These are phyloP conservation scores for Halesus radiatus DNA, from an alignment of 1,140 invertebrate species.

Conservation along the genomic window DNA sequence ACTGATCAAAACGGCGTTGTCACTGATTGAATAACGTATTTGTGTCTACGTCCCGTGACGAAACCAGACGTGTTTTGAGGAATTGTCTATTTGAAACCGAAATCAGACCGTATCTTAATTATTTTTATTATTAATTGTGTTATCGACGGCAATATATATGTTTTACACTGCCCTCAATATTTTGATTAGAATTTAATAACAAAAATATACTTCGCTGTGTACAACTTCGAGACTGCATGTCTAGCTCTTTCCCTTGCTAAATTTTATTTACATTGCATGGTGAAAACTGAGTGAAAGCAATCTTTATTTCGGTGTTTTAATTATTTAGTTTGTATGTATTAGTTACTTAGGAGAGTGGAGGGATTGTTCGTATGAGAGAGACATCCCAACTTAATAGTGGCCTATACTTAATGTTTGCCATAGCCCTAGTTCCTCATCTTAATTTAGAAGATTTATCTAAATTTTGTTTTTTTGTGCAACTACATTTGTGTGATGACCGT, in stretches of 20 bases:
- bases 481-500: neutral
- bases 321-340: neutral
- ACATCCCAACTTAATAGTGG: neutral
- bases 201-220: conserved; percentile 12
- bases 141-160: conserved; percentile 37
- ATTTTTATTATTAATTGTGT: neutral
- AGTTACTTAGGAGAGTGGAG: too few species aligned
- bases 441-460: conserved; percentile 3
- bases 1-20: neutral
- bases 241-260: conserved; percentile 35
- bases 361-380: too few species aligned
- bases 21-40: neutral
- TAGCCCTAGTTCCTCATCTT: conserved; percentile 21
- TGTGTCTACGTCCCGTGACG: neutral
- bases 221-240: conserved; percentile 28
- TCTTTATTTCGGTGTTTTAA: conserved; percentile 4
- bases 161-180: conserved; percentile 28
- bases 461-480: conserved; percentile 20
- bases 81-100: conserved; percentile 33
- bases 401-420: conserved; percentile 29
- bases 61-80: neutral
- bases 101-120: conserved; percentile 36
- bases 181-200: conserved; percentile 6
- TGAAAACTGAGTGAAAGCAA: conserved; percentile 29
- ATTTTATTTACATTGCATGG: conserved; percentile 39